phyloP scores from a whole-genome alignment of 2,113 vertebrate genomes.

The Danionella cerebrum region DNA sequence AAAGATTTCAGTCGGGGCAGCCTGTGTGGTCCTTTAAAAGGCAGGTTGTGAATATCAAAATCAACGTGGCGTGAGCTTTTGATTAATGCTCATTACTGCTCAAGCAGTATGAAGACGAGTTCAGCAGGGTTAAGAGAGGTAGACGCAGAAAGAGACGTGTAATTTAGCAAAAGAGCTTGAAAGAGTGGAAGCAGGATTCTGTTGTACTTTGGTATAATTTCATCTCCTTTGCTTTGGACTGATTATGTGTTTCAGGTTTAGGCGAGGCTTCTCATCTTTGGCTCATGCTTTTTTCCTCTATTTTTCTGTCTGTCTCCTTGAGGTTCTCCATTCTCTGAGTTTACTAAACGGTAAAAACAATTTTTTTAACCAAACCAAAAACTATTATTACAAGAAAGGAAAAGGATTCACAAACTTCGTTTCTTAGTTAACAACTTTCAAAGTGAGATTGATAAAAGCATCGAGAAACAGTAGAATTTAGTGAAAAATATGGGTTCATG shows the following conservation, averaged over 20 bases:
- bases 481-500: no score
- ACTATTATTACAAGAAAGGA: no score
- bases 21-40: neutral
- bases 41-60: neutral
- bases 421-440: no score
- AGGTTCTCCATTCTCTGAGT: no score
- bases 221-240: constrained; percentile 17
- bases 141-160: constrained; percentile 18
- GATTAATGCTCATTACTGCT: constrained; percentile 1
- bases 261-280: neutral
- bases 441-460: no score
- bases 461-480: no score
- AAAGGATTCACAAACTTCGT: no score
- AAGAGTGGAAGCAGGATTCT: constrained; percentile 21
- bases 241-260: constrained; percentile 27
- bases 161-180: constrained; percentile 21
- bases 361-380: no score
- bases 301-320: neutral
- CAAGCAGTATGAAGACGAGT: constrained; percentile 7
- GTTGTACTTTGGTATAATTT: constrained; percentile 25
- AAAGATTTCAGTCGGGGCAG: neutral
- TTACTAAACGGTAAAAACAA: no score
- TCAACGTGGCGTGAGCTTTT: neutral
- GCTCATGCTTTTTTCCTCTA: neutral
- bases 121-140: constrained; percentile 19